Evolutionary conservation across 1,140 invertebrate species (phyloP).

Genomic region (Heliconius melpomene): DNA sequence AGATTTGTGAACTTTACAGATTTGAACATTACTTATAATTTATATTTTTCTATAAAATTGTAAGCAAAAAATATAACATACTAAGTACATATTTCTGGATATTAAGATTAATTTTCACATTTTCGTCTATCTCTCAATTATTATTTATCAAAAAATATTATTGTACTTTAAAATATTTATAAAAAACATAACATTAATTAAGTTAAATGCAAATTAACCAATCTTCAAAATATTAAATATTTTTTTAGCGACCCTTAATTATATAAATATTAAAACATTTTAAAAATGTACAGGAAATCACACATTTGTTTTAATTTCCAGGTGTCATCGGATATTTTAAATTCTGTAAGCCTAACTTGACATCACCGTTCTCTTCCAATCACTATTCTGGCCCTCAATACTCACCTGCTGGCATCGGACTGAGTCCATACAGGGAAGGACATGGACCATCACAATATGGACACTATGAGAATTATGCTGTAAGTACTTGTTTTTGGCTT

Average conservation of each 20-base stretch:
- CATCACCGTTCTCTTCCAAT: conserved; percentile 77
- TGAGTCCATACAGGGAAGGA: conserved; percentile 79
- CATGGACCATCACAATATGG: conserved; percentile 74
- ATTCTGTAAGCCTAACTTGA: conserved; percentile 84
- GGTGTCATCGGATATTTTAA: conserved; percentile 91
- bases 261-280: neutral
- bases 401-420: conserved; percentile 83
- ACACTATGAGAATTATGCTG: conserved; percentile 65
- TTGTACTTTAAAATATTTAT: too few species aligned
- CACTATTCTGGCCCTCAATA: conserved; percentile 83
- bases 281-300: neutral
- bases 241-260: too few species aligned
- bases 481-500: conserved; percentile 44
- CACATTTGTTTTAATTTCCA: conserved; percentile 38
- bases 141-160: too few species aligned
- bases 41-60: neutral
- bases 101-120: too few species aligned
- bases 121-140: too few species aligned
- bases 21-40: neutral
- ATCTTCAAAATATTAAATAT: too few species aligned
- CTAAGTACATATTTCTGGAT: too few species aligned
- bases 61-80: neutral
- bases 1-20: conserved; percentile 19
- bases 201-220: too few species aligned
- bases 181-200: too few species aligned